A percentile compares a stretch with the other conserved stretches of the same genome.
These are phyloP conservation scores for Temnothorax curvispinosus DNA, from an alignment of 1,140 invertebrate species.

Conservation along the genomic window DNA sequence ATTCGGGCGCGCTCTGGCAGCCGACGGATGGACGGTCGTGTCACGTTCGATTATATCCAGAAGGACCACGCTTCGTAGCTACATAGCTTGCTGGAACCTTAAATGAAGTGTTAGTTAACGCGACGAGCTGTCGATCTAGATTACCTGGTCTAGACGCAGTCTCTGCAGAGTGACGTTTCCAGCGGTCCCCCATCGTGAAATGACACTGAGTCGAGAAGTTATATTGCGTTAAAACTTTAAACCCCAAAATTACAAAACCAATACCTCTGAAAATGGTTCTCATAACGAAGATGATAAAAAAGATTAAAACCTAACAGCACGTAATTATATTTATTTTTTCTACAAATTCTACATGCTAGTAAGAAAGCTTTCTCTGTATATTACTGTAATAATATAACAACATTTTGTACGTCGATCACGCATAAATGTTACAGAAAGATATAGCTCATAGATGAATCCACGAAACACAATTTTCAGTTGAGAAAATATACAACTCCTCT, in stretches of 20 bases:
- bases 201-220: constrained; percentile 2
- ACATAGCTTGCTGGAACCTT: constrained; percentile 26
- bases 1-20: constrained; percentile 60
- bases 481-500: not conserved
- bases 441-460: not conserved
- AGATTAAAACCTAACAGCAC: not conserved
- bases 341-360: no score
- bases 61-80: constrained; percentile 29
- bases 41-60: constrained; percentile 69
- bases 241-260: not conserved
- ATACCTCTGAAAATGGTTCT: not conserved
- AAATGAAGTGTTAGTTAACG: constrained; percentile 60
- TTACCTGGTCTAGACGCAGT: constrained; percentile 56
- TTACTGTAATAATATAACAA: not conserved
- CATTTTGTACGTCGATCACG: no score
- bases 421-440: no score
- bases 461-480: not conserved
- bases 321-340: not conserved
- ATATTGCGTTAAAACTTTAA: constrained; percentile 8
- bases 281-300: not conserved
- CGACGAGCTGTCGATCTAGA: constrained; percentile 51
- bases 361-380: not conserved
- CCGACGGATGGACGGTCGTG: constrained; percentile 62
- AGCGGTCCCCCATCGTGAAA: not conserved
- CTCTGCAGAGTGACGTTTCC: constrained; percentile 22